phyloP scores from a whole-genome alignment of 2,888 invertebrate genomes.

The Coelinius sp. region DNA sequence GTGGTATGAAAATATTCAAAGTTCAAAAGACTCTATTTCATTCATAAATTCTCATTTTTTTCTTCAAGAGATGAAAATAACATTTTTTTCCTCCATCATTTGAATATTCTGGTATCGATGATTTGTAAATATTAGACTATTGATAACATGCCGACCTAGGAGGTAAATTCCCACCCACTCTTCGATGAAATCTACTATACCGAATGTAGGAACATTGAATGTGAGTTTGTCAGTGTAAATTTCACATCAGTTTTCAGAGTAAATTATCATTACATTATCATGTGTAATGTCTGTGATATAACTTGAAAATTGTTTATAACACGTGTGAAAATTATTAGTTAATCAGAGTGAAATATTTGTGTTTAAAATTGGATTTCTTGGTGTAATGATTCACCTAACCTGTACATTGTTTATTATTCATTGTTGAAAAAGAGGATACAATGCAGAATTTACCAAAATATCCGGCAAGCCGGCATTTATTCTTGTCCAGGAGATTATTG shows the following conservation, averaged over 20 bases:
- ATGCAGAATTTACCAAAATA: constrained; percentile 60
- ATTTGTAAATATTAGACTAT: not conserved
- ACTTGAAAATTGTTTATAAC: not conserved
- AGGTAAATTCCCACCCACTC: no score
- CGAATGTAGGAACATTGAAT: not conserved
- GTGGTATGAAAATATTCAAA: constrained; percentile 66
- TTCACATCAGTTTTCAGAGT: not conserved
- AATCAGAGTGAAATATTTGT: not conserved
- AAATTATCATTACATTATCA: constrained; percentile 11
- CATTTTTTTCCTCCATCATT: not conserved
- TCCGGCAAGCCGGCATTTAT: constrained; percentile 49
- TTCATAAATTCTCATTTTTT: not conserved
- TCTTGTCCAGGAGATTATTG: constrained; percentile 47
- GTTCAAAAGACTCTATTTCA: constrained; percentile 30
- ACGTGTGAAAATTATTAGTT: not conserved
- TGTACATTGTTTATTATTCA: constrained; percentile 15
- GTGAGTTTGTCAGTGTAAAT: no score
- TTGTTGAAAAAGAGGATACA: constrained; percentile 25
- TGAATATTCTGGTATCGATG: not conserved
- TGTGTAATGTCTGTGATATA: constrained; percentile 15
- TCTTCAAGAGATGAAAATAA: not conserved
- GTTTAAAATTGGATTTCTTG: not conserved
- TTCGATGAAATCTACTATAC: not conserved
- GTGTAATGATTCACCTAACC: constrained; percentile 6
- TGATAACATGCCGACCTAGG: not conserved